A percentile compares a stretch with the other conserved stretches of the same genome.
Conservation (phyloP, 2,113 vertebrate species). For the Raja brachyura region DNA sequence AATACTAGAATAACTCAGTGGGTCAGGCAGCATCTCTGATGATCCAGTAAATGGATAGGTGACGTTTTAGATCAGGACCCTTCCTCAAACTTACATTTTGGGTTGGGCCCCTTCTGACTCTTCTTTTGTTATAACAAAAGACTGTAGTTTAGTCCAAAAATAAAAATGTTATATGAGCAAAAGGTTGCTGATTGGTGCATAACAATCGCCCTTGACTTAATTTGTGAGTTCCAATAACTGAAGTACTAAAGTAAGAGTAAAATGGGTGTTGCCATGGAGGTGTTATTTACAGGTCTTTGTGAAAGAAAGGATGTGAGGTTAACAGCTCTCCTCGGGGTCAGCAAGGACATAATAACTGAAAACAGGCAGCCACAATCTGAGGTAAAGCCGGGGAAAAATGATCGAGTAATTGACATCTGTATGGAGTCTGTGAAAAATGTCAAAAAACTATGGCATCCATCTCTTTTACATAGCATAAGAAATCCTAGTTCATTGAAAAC, state of each 20-base stretch:
- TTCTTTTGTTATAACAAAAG: no score
- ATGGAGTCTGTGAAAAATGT: background rate
- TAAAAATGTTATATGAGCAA: background rate
- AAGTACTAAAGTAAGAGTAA: background rate
- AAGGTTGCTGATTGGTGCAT: no score
- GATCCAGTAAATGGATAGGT: no score
- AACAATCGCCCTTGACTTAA: no score
- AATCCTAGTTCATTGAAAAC: background rate
- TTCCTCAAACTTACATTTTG: no score
- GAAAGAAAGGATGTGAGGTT: background rate
- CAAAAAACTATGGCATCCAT: background rate
- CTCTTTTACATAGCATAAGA: background rate
- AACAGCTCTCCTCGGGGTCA: background rate
- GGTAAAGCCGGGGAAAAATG: background rate
- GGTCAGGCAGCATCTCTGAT: no score
- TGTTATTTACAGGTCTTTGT: background rate
- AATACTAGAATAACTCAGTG: no score
- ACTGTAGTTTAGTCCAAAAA: no score
- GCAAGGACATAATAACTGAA: background rate
- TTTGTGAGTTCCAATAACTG: background rate
- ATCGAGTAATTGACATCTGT: background rate
- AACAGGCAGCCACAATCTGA: background rate
- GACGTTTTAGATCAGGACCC: no score
- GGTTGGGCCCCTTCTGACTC: no score
- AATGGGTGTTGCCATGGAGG: background rate